These are phyloP conservation scores for Spizaetus ornatus DNA, from an alignment of 2,113 vertebrate genomes.

Conservation along the genomic window DNA sequence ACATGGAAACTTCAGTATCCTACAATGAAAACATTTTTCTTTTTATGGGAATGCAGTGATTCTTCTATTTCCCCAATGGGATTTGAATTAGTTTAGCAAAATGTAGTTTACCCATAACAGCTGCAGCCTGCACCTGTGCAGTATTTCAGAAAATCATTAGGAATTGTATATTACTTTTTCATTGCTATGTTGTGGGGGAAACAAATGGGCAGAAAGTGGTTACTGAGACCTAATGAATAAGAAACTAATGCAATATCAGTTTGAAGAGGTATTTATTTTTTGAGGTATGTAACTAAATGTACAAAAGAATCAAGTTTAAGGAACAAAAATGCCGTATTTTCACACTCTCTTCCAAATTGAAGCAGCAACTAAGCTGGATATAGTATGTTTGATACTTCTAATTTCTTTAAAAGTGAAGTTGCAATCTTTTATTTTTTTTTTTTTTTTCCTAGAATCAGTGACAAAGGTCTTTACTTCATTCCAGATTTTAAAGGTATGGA, in stretches of 20 bases:
- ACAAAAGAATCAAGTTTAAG: slow-evolving; percentile 24
- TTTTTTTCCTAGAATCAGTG: background rate
- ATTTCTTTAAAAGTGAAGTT: background rate
- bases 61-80: slow-evolving; percentile 62
- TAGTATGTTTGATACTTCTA: background rate
- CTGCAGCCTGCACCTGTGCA: slow-evolving; percentile 76
- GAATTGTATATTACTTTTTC: slow-evolving; percentile 62
- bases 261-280: slow-evolving; percentile 38
- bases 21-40: slow-evolving; percentile 57
- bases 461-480: background rate
- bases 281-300: background rate
- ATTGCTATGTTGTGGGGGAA: slow-evolving; percentile 29
- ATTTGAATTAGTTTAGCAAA: slow-evolving; percentile 70
- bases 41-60: slow-evolving; percentile 53
- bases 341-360: background rate
- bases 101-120: slow-evolving; percentile 70
- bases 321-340: background rate
- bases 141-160: slow-evolving; percentile 58
- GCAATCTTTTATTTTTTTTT: background rate
- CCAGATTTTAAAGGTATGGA: background rate
- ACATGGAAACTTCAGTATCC: slow-evolving; percentile 35
- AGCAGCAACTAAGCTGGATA: background rate
- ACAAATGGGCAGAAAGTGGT: slow-evolving; percentile 38
- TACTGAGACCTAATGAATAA: slow-evolving; percentile 41
- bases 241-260: slow-evolving; percentile 36